These are phyloP conservation scores for Epizoanthus scotinus DNA, from an alignment of 92 coral and sea anemone genomes.

Conservation along the genomic window DNA sequence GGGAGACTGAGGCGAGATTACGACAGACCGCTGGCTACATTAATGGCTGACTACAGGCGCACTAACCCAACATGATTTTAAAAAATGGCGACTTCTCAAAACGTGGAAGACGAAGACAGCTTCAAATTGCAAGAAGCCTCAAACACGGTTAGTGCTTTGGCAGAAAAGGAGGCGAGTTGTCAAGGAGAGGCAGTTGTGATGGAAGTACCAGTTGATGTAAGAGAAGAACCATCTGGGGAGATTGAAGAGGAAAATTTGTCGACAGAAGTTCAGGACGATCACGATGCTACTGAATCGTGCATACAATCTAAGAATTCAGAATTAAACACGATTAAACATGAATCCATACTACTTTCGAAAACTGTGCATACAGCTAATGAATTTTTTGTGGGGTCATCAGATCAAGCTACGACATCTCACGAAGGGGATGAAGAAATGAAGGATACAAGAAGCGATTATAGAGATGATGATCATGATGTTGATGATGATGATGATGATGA, in stretches of 20 bases:
- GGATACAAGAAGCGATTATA: neutral
- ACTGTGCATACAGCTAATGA: too few species aligned
- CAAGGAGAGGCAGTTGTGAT: neutral
- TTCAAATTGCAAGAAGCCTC: neutral
- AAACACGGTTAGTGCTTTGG: neutral
- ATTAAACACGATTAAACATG: too few species aligned
- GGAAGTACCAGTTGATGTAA: neutral
- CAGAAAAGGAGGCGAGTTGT: neutral
- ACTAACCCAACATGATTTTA: too few species aligned
- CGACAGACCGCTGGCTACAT: conserved; percentile 9
- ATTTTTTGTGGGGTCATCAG: too few species aligned
- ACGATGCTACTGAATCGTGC: too few species aligned
- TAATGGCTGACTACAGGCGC: neutral
- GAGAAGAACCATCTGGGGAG: neutral
- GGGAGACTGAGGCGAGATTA: conserved; percentile 23
- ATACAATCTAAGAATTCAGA: too few species aligned
- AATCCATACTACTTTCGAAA: too few species aligned
- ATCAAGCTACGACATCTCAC: neutral
- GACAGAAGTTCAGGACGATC: too few species aligned
- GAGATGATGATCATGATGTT: too few species aligned
- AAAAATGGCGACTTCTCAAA: conserved; percentile 26
- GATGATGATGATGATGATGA: neutral
- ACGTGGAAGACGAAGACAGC: neutral
- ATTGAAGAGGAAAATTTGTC: neutral
- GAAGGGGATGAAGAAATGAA: neutral